These are phyloP conservation scores for Malaclemys terrapin DNA, from an alignment of 2,113 vertebrate genomes.

Conservation along the genomic window DNA sequence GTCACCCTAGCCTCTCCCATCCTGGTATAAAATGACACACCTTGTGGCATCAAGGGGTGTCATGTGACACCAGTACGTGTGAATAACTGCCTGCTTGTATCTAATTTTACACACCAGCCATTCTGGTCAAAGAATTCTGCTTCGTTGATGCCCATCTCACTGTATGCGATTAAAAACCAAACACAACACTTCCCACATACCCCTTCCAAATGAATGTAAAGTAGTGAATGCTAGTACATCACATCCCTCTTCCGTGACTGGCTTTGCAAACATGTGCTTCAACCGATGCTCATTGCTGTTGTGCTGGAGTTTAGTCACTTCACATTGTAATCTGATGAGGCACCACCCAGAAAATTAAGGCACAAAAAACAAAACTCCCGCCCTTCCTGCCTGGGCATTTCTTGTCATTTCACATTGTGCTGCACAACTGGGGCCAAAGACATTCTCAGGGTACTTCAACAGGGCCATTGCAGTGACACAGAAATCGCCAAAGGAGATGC, in stretches of 20 bases:
- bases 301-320: not conserved
- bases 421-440: rapidly evolving
- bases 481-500: not conserved
- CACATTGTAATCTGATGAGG: not conserved
- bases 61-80: not conserved
- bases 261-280: rapidly evolving
- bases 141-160: not conserved
- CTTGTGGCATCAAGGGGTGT: not conserved
- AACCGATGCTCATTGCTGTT: not conserved
- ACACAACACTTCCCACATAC: not conserved
- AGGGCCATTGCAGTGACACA: not conserved
- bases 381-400: not conserved
- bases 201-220: not conserved
- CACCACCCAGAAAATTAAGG: not conserved
- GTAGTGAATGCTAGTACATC: not conserved
- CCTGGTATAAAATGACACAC: not conserved
- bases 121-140: not conserved
- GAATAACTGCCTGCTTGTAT: not conserved
- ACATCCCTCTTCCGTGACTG: not conserved
- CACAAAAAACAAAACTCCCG: not conserved
- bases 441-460: not conserved
- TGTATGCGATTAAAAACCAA: not conserved
- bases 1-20: not conserved
- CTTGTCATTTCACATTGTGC: not conserved
- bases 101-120: not conserved